Conservation (phyloP, 2,888 invertebrate species). For the Andrena fulva region DNA sequence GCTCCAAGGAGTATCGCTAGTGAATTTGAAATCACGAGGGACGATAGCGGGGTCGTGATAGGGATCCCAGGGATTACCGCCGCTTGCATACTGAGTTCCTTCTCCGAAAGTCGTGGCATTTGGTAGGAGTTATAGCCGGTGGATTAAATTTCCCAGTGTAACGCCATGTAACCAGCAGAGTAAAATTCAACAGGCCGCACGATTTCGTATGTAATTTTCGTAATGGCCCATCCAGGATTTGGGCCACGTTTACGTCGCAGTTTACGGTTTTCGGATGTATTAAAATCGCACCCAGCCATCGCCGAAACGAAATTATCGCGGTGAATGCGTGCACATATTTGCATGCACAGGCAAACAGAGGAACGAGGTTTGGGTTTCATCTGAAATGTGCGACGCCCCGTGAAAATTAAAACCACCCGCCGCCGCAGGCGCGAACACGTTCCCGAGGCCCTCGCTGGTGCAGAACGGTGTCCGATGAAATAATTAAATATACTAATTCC, state of each 20-base stretch:
- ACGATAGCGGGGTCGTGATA: no score
- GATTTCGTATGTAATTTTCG: neutral
- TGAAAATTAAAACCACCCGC: conserved; percentile 14
- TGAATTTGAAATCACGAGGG: no score
- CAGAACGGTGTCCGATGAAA: neutral
- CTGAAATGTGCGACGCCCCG: neutral
- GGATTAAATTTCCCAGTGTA: no score
- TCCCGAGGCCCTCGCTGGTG: neutral
- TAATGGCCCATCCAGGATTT: neutral
- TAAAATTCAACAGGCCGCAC: neutral
- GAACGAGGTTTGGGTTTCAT: neutral
- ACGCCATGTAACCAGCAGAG: no score
- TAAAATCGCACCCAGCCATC: neutral
- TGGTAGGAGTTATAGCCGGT: no score
- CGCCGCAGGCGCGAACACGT: neutral
- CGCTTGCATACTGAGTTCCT: no score
- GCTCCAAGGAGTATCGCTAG: neutral
- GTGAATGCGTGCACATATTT: neutral
- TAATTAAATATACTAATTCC: conserved; percentile 24
- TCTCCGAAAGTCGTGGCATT: no score
- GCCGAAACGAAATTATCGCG: conserved; percentile 20
- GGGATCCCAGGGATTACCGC: no score
- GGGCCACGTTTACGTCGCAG: neutral
- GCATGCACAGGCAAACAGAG: neutral
- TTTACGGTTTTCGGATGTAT: conserved; percentile 1